These are phyloP conservation scores for Dromiciops gliroides DNA, from an alignment of 2,113 vertebrate species.

Conservation along the genomic window DNA sequence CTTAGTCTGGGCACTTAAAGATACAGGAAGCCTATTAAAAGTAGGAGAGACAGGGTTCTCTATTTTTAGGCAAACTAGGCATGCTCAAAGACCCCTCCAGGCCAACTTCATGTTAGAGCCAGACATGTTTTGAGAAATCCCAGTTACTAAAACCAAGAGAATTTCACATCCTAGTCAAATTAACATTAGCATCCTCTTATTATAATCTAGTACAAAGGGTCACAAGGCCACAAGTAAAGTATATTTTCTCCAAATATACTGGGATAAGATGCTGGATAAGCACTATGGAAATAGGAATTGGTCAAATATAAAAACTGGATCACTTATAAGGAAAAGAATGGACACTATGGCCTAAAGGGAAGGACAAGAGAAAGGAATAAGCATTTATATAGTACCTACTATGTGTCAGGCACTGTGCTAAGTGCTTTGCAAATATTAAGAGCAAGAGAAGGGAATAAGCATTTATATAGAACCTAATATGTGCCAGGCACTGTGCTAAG, in stretches of 20 bases:
- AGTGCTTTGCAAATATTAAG: neutral
- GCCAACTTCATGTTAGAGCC: neutral
- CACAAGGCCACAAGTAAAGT: neutral
- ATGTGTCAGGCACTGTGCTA: neutral
- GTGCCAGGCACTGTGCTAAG: neutral
- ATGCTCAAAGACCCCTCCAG: neutral
- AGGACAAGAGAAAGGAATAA: neutral
- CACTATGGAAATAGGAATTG: too few species aligned
- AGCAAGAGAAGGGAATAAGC: neutral
- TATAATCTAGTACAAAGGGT: neutral
- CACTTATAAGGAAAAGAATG: neutral
- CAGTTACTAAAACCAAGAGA: neutral
- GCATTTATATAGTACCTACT: neutral
- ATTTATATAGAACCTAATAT: neutral
- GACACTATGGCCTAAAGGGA: neutral
- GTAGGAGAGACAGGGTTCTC: too few species aligned
- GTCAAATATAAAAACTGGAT: too few species aligned
- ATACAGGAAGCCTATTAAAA: too few species aligned
- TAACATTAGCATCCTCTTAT: neutral
- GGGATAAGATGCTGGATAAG: too few species aligned
- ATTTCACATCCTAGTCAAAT: neutral
- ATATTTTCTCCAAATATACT: neutral
- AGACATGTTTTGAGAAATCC: neutral
- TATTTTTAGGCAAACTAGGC: too few species aligned
- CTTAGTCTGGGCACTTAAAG: too few species aligned